phyloP scores from a whole-genome alignment of 2,113 vertebrate species.

The Struthio camelus region DNA sequence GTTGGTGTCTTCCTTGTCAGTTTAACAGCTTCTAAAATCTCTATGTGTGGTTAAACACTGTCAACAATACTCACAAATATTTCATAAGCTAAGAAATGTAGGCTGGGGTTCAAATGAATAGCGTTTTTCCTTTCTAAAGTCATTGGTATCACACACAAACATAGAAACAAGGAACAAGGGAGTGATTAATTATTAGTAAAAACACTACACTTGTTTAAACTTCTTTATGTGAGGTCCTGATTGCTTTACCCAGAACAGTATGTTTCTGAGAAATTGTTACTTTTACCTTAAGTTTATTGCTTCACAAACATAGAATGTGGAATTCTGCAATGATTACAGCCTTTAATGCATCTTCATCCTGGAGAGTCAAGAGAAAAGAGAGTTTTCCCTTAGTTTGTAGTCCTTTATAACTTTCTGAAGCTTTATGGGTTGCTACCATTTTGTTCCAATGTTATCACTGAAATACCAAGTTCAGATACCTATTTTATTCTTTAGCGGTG shows the following conservation, averaged over 20 bases:
- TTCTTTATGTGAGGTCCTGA: not conserved
- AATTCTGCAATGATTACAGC: not conserved
- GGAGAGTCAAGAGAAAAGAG: not conserved
- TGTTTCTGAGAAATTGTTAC: not conserved
- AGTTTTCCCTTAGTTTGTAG: not conserved
- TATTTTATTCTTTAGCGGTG: not conserved
- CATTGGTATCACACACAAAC: not conserved
- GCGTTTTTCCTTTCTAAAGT: constrained; percentile 15
- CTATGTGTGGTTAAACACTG: not conserved
- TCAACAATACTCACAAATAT: constrained; percentile 14
- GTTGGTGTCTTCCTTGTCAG: not conserved
- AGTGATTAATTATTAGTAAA: not conserved
- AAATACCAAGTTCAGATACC: not conserved
- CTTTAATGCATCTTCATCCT: not conserved
- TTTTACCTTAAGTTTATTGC: not conserved
- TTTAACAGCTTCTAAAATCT: not conserved
- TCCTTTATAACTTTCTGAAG: not conserved
- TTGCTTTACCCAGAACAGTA: not conserved
- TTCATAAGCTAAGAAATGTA: constrained; percentile 7
- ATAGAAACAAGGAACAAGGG: not conserved
- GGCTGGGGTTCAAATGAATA: not conserved
- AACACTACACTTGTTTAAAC: not conserved
- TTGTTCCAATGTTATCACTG: not conserved
- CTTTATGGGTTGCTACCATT: not conserved
- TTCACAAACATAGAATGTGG: not conserved